Evolutionary conservation across 2,888 invertebrate species (phyloP).

Genomic region (Plagodis pulveraria): DNA sequence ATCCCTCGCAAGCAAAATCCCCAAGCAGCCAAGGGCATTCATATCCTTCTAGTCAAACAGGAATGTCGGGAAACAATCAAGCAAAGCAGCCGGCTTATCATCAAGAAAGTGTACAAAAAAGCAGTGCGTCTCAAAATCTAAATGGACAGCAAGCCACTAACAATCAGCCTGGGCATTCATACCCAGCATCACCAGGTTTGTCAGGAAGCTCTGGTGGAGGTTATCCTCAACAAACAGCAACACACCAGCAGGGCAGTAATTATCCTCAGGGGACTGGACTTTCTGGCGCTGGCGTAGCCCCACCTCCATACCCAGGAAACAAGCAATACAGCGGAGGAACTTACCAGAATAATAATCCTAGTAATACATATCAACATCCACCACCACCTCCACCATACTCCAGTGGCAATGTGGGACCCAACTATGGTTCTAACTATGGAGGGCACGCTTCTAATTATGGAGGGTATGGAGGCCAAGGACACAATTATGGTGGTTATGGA

Average conservation of each 20-base stretch:
- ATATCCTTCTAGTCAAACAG: constrained; percentile 71
- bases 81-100: constrained; percentile 55
- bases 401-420: constrained; percentile 27
- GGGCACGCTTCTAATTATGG: constrained; percentile 52
- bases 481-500: constrained; percentile 47
- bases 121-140: constrained; percentile 54
- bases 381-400: constrained; percentile 70
- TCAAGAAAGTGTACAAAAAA: constrained; percentile 69
- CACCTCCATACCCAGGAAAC: constrained; percentile 56
- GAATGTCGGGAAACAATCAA: constrained; percentile 62
- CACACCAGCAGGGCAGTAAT: constrained; percentile 43
- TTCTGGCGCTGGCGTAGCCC: constrained; percentile 52
- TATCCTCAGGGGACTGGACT: constrained; percentile 44
- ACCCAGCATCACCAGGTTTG: constrained; percentile 67
- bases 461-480: constrained; percentile 50
- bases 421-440: constrained; percentile 46
- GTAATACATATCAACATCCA: constrained; percentile 60
- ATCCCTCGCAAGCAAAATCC: constrained; percentile 24
- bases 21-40: constrained; percentile 59
- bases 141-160: constrained; percentile 51
- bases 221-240: constrained; percentile 47
- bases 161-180: constrained; percentile 58
- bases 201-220: constrained; percentile 60
- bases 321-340: constrained; percentile 42
- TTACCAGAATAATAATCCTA: constrained; percentile 51